Percentiles rank a stretch among this genome's conserved stretches.
Conservation (phyloP, 2,888 invertebrate species). For the Patella pellucida region DNA sequence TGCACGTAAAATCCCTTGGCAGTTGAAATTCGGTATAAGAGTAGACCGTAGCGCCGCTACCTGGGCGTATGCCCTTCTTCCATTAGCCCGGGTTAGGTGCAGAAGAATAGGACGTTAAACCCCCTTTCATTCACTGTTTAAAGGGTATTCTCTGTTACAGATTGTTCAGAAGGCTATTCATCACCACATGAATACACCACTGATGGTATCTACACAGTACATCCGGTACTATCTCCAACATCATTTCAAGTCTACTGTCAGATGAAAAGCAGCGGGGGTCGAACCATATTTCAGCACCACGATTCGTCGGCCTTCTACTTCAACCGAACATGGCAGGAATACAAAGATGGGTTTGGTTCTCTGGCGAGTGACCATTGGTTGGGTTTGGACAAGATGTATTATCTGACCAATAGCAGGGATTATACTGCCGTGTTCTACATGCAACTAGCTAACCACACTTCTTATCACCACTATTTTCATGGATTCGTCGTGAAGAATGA, state of each 20-base stretch:
- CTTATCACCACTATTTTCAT: not conserved
- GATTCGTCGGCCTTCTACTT: not conserved
- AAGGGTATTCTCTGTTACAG: not conserved
- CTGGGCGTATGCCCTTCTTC: too few relatives aligned
- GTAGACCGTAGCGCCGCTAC: too few relatives aligned
- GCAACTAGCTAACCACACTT: not conserved
- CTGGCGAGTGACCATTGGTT: slow-evolving; percentile 9
- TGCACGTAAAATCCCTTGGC: too few relatives aligned
- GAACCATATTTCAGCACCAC: not conserved
- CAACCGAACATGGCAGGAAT: slow-evolving; percentile 22
- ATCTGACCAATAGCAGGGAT: slow-evolving; percentile 13
- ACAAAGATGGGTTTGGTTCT: slow-evolving; percentile 20
- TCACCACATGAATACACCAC: not conserved
- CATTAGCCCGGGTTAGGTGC: too few relatives aligned
- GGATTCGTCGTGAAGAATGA: slow-evolving; percentile 1
- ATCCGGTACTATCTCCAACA: not conserved
- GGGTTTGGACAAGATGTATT: slow-evolving; percentile 25
- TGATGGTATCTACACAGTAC: not conserved
- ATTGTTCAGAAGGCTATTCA: not conserved
- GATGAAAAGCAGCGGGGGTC: not conserved
- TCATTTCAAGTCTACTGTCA: slow-evolving; percentile 22
- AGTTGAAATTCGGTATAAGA: too few relatives aligned
- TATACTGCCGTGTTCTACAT: slow-evolving; percentile 6
- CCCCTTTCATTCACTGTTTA: too few relatives aligned
- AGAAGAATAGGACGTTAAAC: too few relatives aligned